Evolutionary conservation across 2,113 vertebrate species (phyloP), one percentile per base, ranked within the genome.

Genomic region (Pterocles gutturalis): DNA sequence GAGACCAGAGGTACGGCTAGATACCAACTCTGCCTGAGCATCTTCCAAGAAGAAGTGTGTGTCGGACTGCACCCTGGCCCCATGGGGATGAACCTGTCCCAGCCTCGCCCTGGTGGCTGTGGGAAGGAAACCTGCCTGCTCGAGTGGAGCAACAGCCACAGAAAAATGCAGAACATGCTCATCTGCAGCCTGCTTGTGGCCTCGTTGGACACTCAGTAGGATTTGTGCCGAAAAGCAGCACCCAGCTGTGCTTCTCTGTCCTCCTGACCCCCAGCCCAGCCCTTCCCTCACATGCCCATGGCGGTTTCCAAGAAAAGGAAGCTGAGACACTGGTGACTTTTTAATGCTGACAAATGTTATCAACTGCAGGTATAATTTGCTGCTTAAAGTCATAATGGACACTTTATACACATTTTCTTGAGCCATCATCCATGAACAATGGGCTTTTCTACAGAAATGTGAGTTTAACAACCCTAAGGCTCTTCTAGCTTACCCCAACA

Each of bases 91-190:
- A n/a, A 20, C n/a, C n/a, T 53, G 7, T 51, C 45, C 26, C 28
- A 36, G 31, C 31, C 31, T 21, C 0, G 0, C 17, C 31, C 24
- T 0, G 0, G 13, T 26, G 62, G 13, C 28, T 46, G 28, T 3
- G 6, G 53, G 31, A 49, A 34, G 36, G 31, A 83, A 87, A 45
- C 3, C 18, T 91, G 58, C 6, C 58, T 25, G 0, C 28, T 57
- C 54, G 18, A 94, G 24, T 20, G 51, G 21, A 83, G 11, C 8
- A 78, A 8, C 22, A 79, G 7, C 20, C 48, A 34, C 20, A 13
- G 10, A 66, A 65, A 45, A 3, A 0, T 0, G 0, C 6, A 5
- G 43, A 67, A 2, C 4, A 2, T 8, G 8, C 13, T 41, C 46
- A 3, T 4, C 25, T 61, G 11, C 69, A 81, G 11, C 25, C 73